Base-by-base conservation (phyloP, 2,888 invertebrate species). In the Idaea aversata region DNA sequence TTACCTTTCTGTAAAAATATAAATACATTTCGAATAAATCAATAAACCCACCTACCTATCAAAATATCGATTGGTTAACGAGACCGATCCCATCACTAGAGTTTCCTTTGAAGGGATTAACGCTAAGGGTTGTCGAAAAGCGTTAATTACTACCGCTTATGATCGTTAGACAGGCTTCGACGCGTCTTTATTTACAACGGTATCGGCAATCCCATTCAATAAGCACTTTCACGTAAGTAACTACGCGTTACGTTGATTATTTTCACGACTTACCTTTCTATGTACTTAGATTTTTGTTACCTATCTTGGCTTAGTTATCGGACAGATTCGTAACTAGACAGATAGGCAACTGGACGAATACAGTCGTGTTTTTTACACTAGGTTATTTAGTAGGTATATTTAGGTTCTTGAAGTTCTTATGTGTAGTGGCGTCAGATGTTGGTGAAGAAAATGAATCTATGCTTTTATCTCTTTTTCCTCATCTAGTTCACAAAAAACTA, bases 91-190 rank as follows among this genome's bases (percentile, higher is more conserved):
- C 80, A 76, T 66, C 47, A 47, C 47, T 47, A 47, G 47, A 47
- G 47, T 5, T 47, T 74, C 70, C 79, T 83, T 84, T 84, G 84
- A 83, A 79, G 82, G 80, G 82, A 83, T 84, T 83, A 47, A 84
- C 69, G 67, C 70, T 69, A 47, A 69, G 76, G 78, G 78, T 76
- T 75, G 75, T 83, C 74, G 68, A 75, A 76, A 76, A 80, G 78
- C 79, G 83, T 82, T 87, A 87, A 86, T 85, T 86, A 86, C 80
- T 83, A 78, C 66, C 77, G 73, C 75, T 77, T 72, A 75, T 77
- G 76, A 78, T 82, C 78, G 80, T 81, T 83, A 80, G 78, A 76
- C 71, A 76, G 69, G 72, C 74, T 69, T 66, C 71, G 70, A 65
- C 79, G 74, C 78, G 76, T 77, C 79, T 79, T 82, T 82, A 81